Evolutionary conservation across 2,888 invertebrate species (phyloP), one percentile per base, ranked within the genome.

Genomic region (Plemyria rubiginata): DNA sequence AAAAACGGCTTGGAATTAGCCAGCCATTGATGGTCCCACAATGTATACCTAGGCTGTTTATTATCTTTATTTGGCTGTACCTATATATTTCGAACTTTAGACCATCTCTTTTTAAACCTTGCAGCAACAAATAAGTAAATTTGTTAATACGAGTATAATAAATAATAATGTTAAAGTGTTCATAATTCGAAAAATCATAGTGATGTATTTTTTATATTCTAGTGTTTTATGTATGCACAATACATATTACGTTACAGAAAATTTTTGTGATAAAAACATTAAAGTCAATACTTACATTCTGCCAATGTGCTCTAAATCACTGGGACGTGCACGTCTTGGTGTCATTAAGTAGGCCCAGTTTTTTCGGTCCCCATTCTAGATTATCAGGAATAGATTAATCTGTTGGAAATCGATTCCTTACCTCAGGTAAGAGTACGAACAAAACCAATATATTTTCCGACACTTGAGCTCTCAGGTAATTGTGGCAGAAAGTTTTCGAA

Each of bases 381-480:
- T 55, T 45, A 60, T 61, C 41, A 67, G 69, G 70, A 74, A 76
- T 74, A 77, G 75, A 78, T 80, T 72, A 79, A 77, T 78, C 75
- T 69, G 70, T 68, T 72, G 69, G 74, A 80, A 82, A 86, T 84
- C 82, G 82, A 87, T 87, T 85, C 80, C 75, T 74, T 60, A 40
- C 53, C 80, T 84, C 80, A 83, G 85, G 83, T 84, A 65, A 77
- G 77, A 80, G 85, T 81, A 84, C 82, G 83, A 86, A 88, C 85
- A 88, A 88, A 88, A 87, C 88, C 88, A 89, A 91, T 91, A 91
- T 90, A 92, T 90, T 90, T 90, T 87, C 90, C 90, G 87, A 90
- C 92, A 92, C 91, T 92, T 90, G 87, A 90, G 88, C 90, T 91
- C 86, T 84, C 92, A 92, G 92, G 92, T 92, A 91, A 92, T 92